Evolutionary conservation across 2,888 invertebrate genomes (phyloP).

Genomic region (Temnothorax ravouxi): DNA sequence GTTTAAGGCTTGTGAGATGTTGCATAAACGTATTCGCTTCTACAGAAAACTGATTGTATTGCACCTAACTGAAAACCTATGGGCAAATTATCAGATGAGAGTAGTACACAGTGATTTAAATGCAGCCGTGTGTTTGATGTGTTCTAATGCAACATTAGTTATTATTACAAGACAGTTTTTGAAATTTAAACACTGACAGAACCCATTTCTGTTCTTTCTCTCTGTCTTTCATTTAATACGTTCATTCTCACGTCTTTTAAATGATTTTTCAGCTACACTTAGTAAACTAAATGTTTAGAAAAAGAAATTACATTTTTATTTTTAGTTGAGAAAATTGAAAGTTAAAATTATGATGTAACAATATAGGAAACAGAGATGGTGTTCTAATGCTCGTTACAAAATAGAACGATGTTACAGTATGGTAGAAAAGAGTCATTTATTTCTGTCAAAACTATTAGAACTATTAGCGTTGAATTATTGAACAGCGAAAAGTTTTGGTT

Average conservation of each 20-base stretch:
- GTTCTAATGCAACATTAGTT: background rate
- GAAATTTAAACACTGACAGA: constrained; percentile 31
- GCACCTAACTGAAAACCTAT: constrained; percentile 54
- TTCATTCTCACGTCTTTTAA: background rate
- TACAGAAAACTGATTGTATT: constrained; percentile 56
- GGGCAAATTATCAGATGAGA: constrained; percentile 44
- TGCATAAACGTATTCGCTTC: constrained; percentile 31
- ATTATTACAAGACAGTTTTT: background rate
- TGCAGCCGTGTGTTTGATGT: background rate
- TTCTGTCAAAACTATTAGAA: background rate
- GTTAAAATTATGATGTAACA: background rate
- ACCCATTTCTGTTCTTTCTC: constrained; percentile 2
- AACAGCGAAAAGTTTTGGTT: background rate
- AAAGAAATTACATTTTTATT: background rate
- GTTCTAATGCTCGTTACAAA: background rate
- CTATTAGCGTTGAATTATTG: background rate
- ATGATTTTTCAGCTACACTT: background rate
- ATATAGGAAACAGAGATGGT: background rate
- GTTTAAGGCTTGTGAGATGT: constrained; percentile 38
- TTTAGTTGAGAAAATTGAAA: background rate
- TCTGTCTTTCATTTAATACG: constrained; percentile 60
- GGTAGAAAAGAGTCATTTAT: background rate
- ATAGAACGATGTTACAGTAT: background rate
- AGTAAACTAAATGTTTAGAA: background rate
- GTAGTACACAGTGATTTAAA: constrained; percentile 40